Percentiles rank a stretch among this genome's conserved stretches.
Evolutionary conservation across 1,140 invertebrate genomes (phyloP).

Genomic region (Notospermus geniculatus): DNA sequence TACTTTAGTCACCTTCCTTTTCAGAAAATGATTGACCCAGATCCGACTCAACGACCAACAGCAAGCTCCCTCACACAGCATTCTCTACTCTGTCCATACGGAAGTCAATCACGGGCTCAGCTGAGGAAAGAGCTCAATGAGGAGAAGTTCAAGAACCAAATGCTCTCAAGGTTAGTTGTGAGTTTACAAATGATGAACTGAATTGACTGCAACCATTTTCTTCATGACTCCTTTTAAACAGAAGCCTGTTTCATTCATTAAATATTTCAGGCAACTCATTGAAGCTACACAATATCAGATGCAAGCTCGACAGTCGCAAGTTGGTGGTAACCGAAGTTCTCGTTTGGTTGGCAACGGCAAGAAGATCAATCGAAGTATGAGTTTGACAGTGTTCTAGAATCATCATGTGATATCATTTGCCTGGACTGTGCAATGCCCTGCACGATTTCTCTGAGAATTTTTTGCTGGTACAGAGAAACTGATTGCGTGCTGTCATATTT

Average conservation of each 20-base stretch:
- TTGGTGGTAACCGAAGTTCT: constrained; percentile 10
- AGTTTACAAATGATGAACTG: neutral
- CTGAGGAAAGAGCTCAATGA: constrained; percentile 76
- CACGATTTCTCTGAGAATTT: no score
- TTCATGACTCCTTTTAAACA: neutral
- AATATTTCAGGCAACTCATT: constrained; percentile 63
- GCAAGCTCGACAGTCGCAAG: constrained; percentile 42
- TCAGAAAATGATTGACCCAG: constrained; percentile 64
- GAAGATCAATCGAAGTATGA: constrained; percentile 64
- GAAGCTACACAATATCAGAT: constrained; percentile 66
- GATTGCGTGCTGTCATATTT: no score
- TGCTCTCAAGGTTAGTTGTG: constrained; percentile 50
- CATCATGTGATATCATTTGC: constrained; percentile 1
- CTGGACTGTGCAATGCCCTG: no score
- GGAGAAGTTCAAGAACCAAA: constrained; percentile 76
- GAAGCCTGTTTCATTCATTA: neutral
- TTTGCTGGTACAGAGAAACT: no score
- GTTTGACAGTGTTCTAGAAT: constrained; percentile 60
- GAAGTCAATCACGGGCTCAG: constrained; percentile 74
- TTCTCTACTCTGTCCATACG: constrained; percentile 67
- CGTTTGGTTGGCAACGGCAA: constrained; percentile 60
- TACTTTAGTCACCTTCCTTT: neutral
- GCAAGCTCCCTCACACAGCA: constrained; percentile 66
- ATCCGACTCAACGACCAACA: constrained; percentile 65
- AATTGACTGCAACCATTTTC: neutral